Percentiles rank a stretch among this genome's conserved stretches.
These are phyloP conservation scores for Drosophila niveifrons DNA, from an alignment of 2,888 invertebrate species.

Conservation along the genomic window DNA sequence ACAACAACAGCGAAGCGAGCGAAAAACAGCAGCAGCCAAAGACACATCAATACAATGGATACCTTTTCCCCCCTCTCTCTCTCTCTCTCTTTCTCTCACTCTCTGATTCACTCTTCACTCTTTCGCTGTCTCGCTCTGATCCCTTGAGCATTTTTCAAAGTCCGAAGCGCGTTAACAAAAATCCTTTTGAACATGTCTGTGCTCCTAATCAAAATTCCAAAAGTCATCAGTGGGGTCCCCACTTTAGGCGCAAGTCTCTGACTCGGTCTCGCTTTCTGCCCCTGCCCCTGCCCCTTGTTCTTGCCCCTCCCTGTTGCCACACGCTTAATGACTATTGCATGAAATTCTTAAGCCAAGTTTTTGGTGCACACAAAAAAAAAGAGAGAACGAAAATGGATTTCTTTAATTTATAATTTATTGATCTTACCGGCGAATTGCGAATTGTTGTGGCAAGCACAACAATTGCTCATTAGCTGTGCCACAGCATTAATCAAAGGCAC, in stretches of 20 bases:
- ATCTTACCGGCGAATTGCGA: slow-evolving; percentile 64
- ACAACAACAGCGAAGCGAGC: slow-evolving; percentile 11
- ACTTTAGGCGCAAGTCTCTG: slow-evolving; percentile 41
- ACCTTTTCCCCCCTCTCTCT: slow-evolving; percentile 7
- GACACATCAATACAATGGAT: slow-evolving; percentile 76
- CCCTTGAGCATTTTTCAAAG: slow-evolving; percentile 72
- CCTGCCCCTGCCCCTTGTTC: no score
- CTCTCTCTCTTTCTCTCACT: slow-evolving; percentile 1
- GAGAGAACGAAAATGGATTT: slow-evolving; percentile 69
- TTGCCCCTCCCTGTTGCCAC: neutral
- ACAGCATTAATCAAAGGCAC: slow-evolving; percentile 69
- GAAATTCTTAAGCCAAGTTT: slow-evolving; percentile 76
- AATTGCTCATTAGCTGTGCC: slow-evolving; percentile 76
- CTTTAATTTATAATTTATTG: slow-evolving; percentile 81
- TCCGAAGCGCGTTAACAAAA: slow-evolving; percentile 80
- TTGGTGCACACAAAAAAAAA: slow-evolving; percentile 49
- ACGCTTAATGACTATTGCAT: slow-evolving; percentile 75
- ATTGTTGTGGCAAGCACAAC: slow-evolving; percentile 42
- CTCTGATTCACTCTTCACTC: no score
- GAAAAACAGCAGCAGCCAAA: slow-evolving; percentile 39
- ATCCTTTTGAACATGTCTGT: slow-evolving; percentile 80
- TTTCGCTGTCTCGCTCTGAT: slow-evolving; percentile 1
- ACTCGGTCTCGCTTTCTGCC: neutral
- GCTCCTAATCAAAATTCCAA: slow-evolving; percentile 81
- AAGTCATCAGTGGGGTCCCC: slow-evolving; percentile 72